A percentile compares a stretch with the other conserved stretches of the same genome.
Conservation (phyloP, 2,888 invertebrate species). For the Alloplasta piceator region DNA sequence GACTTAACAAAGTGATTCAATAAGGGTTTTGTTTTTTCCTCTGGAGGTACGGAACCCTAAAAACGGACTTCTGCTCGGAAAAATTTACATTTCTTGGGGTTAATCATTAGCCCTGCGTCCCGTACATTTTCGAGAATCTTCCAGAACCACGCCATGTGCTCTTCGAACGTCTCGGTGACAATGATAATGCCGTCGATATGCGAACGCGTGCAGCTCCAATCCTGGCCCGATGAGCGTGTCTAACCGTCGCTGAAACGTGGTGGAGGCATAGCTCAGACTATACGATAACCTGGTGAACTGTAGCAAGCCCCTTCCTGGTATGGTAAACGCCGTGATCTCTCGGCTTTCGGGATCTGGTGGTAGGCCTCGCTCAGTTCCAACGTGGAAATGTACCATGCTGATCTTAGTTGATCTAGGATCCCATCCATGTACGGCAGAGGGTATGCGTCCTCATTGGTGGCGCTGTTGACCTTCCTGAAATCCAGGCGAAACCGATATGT, state of each 20-base stretch:
- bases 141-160: conserved; percentile 53
- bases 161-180: conserved; percentile 37
- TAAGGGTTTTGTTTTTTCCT: no score
- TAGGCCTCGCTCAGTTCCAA: conserved; percentile 1
- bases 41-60: no score
- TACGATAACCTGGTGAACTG: conserved; percentile 23
- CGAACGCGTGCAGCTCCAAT: conserved; percentile 19
- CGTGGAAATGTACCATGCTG: background rate
- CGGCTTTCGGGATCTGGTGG: background rate
- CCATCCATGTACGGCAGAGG: background rate
- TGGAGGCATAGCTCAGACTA: background rate
- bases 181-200: conserved; percentile 61
- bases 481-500: no score
- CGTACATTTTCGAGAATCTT: background rate
- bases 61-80: conserved; percentile 2
- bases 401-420: background rate
- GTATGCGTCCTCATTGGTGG: background rate
- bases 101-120: background rate
- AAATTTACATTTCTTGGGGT: conserved; percentile 10
- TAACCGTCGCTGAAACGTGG: background rate
- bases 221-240: background rate
- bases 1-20: no score
- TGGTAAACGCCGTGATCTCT: conserved; percentile 19
- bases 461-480: background rate
- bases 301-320: background rate